A percentile compares a stretch with the other conserved stretches of the same genome.
phyloP scores from a whole-genome alignment of 2,113 vertebrate genomes.

The Oceanites oceanicus region DNA sequence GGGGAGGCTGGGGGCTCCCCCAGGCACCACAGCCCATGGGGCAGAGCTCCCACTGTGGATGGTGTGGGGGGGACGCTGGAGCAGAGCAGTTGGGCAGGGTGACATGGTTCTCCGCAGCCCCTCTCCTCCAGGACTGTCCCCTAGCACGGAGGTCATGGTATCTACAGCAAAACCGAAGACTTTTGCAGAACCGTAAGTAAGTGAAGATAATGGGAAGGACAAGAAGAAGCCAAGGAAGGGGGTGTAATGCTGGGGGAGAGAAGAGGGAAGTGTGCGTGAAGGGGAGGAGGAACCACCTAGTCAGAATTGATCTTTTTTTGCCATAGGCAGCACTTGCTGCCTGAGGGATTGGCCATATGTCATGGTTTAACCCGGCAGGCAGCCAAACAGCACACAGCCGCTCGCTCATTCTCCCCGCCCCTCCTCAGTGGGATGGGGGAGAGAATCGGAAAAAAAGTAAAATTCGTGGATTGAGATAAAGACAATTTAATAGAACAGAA shows the following conservation, averaged over 20 bases:
- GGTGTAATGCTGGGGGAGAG: neutral
- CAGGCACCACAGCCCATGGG: neutral
- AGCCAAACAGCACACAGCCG: too few species aligned
- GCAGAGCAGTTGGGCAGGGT: neutral
- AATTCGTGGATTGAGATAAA: too few species aligned
- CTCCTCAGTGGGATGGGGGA: too few species aligned
- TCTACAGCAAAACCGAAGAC: neutral
- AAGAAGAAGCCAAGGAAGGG: neutral
- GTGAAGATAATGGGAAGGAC: neutral
- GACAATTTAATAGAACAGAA: too few species aligned
- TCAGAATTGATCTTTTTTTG: neutral
- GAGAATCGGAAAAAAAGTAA: too few species aligned
- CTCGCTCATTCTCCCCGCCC: too few species aligned
- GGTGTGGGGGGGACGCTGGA: fast-evolving
- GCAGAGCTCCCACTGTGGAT: fast-evolving
- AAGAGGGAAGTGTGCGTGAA: neutral
- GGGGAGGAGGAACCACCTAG: neutral
- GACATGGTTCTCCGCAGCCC: too few species aligned
- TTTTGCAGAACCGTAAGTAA: neutral
- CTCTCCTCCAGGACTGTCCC: neutral
- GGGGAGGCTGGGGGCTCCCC: neutral
- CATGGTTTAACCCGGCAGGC: too few species aligned
- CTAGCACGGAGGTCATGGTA: neutral
- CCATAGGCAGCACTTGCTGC: neutral
- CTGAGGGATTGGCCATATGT: neutral